Conservation (phyloP, 2,888 invertebrate genomes). For the Nebria brevicollis region DNA sequence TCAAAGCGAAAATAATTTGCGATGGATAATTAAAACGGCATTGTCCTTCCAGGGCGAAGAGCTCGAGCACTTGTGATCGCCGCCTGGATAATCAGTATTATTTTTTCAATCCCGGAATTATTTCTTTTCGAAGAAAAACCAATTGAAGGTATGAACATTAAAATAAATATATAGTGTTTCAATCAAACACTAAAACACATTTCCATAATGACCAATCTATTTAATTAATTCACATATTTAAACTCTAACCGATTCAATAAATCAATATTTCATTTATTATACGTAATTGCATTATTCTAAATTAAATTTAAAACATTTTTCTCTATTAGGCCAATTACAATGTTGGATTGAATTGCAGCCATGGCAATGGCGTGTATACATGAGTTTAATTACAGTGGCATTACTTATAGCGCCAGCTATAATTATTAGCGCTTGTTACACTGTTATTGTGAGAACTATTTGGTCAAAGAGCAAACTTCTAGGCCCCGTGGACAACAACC, state of each 20-base stretch:
- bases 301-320: background rate
- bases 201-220: no score
- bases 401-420: conserved; percentile 88
- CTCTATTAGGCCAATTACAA: conserved; percentile 72
- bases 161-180: no score
- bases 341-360: conserved; percentile 89
- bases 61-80: conserved; percentile 80
- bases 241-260: no score
- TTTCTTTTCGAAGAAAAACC: conserved; percentile 83
- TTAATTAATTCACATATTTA: no score
- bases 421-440: conserved; percentile 90
- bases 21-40: conserved; percentile 2
- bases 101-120: conserved; percentile 85
- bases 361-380: conserved; percentile 87
- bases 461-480: conserved; percentile 86
- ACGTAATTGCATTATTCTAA: no score
- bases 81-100: conserved; percentile 84
- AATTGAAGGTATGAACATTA: conserved; percentile 71
- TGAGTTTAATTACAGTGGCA: conserved; percentile 82
- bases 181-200: no score
- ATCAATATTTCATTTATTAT: no score
- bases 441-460: conserved; percentile 90
- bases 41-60: conserved; percentile 76
- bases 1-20: conserved; percentile 11
- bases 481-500: conserved; percentile 57